Base-by-base conservation (phyloP, 2,888 invertebrate species). In the Sminthurides aquaticus region DNA sequence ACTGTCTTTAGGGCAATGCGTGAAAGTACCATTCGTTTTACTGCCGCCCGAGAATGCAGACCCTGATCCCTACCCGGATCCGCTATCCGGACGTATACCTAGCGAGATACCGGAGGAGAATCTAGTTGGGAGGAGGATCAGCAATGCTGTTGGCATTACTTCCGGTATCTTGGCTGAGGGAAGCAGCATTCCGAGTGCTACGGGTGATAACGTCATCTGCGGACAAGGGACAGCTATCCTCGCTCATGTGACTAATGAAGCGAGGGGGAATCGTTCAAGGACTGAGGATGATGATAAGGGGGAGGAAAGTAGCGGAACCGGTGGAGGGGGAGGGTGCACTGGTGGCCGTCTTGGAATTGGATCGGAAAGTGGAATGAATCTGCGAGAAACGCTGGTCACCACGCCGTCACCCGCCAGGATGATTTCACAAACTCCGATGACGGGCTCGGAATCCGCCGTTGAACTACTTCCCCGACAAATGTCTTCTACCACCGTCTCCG, bases 1-100 rank as follows among this genome's bases (percentile, higher is more conserved):
- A 2, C 89, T 91, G 84, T 71, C 71, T 52, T 59, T 71, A 65
- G 69, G 71, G 67, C 72, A 71, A 57, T 71, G 69, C 66, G 67
- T 74, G 24, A 74, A 74, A 69, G 69, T 74, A 57, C 73, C 74
- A 61, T 74, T 74, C 63, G 68, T 71, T 29, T 71, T 74, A 20
- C 69, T 74, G 60, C 74, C 74, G 34, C 74, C 74, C 24, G 68
- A 70, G 58, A 71, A 70, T 56, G 67, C 72, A n/a, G 70, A 68
- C 26, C 71, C 74, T 24, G 74, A 74, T 62, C 74, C 72, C 2
- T 74, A 74, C 62, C 74, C 74, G 22, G 55, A 52, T 22, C 52
- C 52, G 5, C 5, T 52, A n/a, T 5, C 25, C 43, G 59, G 34
- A 8, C 20, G 20, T 11, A 48, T 48, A 27, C 34, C 34, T 24